Evolutionary conservation across 2,888 invertebrate species (phyloP), one percentile per base, ranked within the genome.

Genomic region (Halictus ligatus): DNA sequence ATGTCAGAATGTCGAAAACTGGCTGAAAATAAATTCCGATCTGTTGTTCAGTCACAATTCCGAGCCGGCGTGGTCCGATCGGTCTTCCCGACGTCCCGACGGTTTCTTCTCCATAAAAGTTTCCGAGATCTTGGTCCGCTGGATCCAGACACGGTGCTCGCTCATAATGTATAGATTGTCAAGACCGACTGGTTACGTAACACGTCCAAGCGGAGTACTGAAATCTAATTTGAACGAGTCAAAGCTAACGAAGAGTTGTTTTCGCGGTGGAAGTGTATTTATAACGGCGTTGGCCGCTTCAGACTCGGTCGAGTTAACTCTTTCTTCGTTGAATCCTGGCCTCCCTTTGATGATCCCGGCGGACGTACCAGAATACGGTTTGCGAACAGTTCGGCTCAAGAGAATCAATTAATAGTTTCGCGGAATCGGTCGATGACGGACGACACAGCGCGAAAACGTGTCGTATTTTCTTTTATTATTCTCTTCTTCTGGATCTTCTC

Each of bases 221-320:
- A 71, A 88, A 83, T 89, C 90, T 90, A 90, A 90, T 89, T 89
- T 87, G 69, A 90, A 87, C 90, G 89, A 87, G 85, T 84, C 83
- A 87, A 89, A 87, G 82, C 89, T 89, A 88, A 87, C 85, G 90
- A 90, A 88, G 69, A 88, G 85, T 90, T 89, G 90, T 89, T 90
- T 90, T 87, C 81, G 83, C 72, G 54, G 83, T 75, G 83, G 76
- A 85, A 85, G 84, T 85, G 54, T 90, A 89, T 89, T 89, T 89
- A 86, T 89, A 89, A 90, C 90, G 60, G n/a, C 74, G 81, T 81
- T 76, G 69, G 82, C 80, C 73, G 74, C 21, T 81, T 81, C 72
- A 72, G 78, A 75, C 46, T 60, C 69, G 46, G 69, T 78, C 80
- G 69, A 21, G 69, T 83, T 77, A 64, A 83, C 86, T 86, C 87